phyloP scores from a whole-genome alignment of 2,888 invertebrate species.

The Drosophila incognita region DNA sequence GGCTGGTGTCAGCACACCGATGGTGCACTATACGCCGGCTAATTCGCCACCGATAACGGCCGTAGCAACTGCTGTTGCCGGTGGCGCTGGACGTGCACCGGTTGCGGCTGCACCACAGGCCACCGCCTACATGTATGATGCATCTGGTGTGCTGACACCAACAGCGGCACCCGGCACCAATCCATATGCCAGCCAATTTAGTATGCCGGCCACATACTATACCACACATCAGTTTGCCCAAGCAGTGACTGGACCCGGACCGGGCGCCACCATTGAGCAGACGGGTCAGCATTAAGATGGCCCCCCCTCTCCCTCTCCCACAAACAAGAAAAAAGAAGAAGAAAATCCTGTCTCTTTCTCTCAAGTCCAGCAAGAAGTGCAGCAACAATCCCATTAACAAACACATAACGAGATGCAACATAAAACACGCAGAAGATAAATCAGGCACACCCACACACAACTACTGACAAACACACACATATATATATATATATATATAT shows the following conservation, averaged over 20 bases:
- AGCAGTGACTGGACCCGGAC: constrained; percentile 68
- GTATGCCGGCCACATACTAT: constrained; percentile 81
- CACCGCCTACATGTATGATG: constrained; percentile 83
- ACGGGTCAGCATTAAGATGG: constrained; percentile 63
- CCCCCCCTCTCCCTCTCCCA: too few relatives aligned
- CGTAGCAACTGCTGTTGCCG: constrained; percentile 56
- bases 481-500: constrained; percentile 1
- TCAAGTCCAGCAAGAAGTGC: constrained; percentile 18
- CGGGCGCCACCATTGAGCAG: constrained; percentile 68
- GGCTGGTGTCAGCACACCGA: constrained; percentile 66
- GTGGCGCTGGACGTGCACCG: constrained; percentile 59
- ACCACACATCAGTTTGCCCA: constrained; percentile 76
- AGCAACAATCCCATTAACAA: constrained; percentile 12
- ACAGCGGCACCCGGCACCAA: constrained; percentile 83
- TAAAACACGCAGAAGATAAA: constrained; percentile 14
- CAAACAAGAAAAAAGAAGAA: background rate
- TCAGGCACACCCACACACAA: constrained; percentile 8
- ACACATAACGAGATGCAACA: constrained; percentile 10
- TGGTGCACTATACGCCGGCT: constrained; percentile 81
- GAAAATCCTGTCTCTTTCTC: constrained; percentile 18
- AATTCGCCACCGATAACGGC: constrained; percentile 83
- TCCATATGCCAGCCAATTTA: constrained; percentile 83
- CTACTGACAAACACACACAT: constrained; percentile 12
- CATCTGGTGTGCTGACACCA: constrained; percentile 82
- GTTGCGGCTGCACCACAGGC: constrained; percentile 62